Evolutionary conservation across 2,888 invertebrate genomes (phyloP).

Genomic region (Choreutis nemorana): DNA sequence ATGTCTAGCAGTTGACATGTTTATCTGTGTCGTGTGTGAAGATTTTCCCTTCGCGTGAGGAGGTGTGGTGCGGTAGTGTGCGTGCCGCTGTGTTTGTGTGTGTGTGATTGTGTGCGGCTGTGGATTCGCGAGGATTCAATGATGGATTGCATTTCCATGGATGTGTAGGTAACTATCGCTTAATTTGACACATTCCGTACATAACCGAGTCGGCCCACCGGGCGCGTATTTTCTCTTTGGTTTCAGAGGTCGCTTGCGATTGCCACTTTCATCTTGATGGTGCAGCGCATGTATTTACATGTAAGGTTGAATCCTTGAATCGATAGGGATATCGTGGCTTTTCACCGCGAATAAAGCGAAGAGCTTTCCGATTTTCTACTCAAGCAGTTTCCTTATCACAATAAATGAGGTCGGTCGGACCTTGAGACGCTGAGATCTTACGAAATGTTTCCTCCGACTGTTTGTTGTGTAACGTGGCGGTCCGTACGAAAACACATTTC

Average conservation of each 20-base stretch:
- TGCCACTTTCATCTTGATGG: conserved; percentile 21
- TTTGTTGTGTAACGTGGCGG: conserved; percentile 20
- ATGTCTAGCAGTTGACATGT: conserved; percentile 67
- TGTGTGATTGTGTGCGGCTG: conserved; percentile 17
- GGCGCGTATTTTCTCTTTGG: conserved; percentile 18
- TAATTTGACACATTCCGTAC: conserved; percentile 30
- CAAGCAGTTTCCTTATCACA: conserved; percentile 30
- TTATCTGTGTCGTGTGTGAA: conserved; percentile 68
- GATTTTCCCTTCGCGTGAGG: conserved; percentile 67
- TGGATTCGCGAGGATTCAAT: conserved; percentile 52
- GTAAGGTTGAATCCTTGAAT: conserved; percentile 32
- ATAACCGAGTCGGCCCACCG: conserved; percentile 23
- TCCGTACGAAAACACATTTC: too few relatives aligned
- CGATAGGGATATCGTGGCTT: conserved; percentile 31
- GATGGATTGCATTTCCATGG: conserved; percentile 64
- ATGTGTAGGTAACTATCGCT: conserved; percentile 60
- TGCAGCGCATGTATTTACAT: conserved; percentile 28
- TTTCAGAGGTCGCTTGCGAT: conserved; percentile 16
- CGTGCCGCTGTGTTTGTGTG: conserved; percentile 14
- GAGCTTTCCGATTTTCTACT: conserved; percentile 27
- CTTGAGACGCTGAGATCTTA: conserved; percentile 35
- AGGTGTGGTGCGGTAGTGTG: conserved; percentile 55
- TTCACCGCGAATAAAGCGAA: conserved; percentile 14
- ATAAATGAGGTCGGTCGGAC: conserved; percentile 30
- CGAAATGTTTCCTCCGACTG: conserved; percentile 32